Evolutionary conservation across 2,888 invertebrate genomes (phyloP), one percentile per base, ranked within the genome.

Genomic region (Pammene aurita): DNA sequence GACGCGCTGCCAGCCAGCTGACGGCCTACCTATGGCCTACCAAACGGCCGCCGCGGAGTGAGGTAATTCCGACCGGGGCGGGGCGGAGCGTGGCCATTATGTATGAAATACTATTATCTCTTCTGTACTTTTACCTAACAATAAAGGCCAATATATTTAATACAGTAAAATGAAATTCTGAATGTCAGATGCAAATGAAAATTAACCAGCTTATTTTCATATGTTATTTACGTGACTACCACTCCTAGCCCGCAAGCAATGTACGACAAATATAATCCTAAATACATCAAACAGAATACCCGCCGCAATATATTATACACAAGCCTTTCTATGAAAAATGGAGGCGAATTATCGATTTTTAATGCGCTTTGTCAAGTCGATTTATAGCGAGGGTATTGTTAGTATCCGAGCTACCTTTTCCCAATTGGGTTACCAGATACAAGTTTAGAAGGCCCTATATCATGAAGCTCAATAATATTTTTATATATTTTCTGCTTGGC

Each of bases 311-410:
- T 71, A 72, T 76, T 75, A 77, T 71, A 71, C 67, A 67, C 71
- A 72, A 70, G 72, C 72, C 71, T 73, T 72, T 74, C 71, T 73
- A 76, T 78, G 77, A 82, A 79, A 79, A 75, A 78, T 79, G 74
- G 70, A 67, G 71, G 72, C 65, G 73, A 73, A 75, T 76, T 78
- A 76, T 77, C 76, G 75, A 76, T 77, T 77, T 75, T 75, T 65
- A 66, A 42, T 50, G 52, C 61, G 66, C 67, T 68, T 64, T 65
- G 56, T 70, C 66, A 57, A 56, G 46, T 18, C 34, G 60, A 60
- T 67, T 66, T 66, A 60, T 66, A 35, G 38, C 38, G 10, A 18
- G 41, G 13, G 62, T 52, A 52, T 62, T 62, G 62, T 62, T 62
- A 26, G 52, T 26, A 1, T 14, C 18, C 48, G 38, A 10, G 48